A percentile compares a stretch with the other conserved stretches of the same genome.
Conservation (phyloP, 2,113 vertebrate genomes). For the Beaufortia kweichowensis region DNA sequence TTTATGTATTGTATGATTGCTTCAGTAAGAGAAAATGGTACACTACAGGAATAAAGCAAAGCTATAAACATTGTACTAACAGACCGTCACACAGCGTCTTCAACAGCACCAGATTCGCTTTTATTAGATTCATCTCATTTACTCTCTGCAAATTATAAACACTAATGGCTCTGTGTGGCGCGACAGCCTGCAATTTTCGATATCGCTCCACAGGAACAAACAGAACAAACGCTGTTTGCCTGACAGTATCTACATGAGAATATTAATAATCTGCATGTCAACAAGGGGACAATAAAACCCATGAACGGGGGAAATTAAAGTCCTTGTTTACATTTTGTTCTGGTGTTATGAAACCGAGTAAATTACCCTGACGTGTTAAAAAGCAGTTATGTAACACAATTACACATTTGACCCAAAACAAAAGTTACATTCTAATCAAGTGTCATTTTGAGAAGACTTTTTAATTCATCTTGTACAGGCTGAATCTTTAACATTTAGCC, state of each 20-base stretch:
- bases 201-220: slow-evolving; percentile 1
- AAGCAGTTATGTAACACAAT: neutral
- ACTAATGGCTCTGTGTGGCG: neutral
- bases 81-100: neutral
- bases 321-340: neutral
- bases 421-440: too few species aligned
- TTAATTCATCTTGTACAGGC: neutral
- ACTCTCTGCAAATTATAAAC: slow-evolving; percentile 3
- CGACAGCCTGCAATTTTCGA: neutral
- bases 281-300: slow-evolving; percentile 6
- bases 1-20: too few species aligned
- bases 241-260: slow-evolving; percentile 2
- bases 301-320: slow-evolving; percentile 15
- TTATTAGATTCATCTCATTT: slow-evolving; percentile 6
- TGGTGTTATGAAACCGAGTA: neutral
- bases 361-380: neutral
- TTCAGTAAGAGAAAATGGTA: too few species aligned
- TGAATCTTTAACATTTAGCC: too few species aligned
- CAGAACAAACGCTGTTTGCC: neutral
- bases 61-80: neutral
- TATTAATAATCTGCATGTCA: slow-evolving; percentile 18
- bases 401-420: neutral
- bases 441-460: too few species aligned
- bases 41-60: too few species aligned
- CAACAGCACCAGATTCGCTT: neutral